A percentile compares a stretch with the other conserved stretches of the same genome.
phyloP scores from a whole-genome alignment of 2,113 vertebrate genomes.

The Actenoides hombroni region DNA sequence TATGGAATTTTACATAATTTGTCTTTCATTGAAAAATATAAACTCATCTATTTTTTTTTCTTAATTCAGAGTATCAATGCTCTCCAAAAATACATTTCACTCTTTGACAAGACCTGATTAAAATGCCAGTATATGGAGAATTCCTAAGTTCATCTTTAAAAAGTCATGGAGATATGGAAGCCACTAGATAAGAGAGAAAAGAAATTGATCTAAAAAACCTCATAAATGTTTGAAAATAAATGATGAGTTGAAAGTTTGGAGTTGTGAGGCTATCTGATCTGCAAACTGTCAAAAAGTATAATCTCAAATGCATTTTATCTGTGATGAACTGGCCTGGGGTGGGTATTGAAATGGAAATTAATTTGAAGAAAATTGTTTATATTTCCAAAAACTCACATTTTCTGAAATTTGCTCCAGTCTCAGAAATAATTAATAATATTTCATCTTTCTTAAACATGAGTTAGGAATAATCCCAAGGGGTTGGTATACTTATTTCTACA shows the following conservation, averaged over 20 bases:
- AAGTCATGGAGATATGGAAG: background rate
- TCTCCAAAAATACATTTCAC: background rate
- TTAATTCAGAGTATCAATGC: background rate
- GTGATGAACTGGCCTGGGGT: background rate
- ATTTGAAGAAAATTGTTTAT: background rate
- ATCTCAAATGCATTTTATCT: background rate
- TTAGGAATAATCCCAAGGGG: background rate
- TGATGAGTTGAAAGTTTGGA: background rate
- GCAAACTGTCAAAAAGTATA: background rate
- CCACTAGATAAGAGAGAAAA: background rate
- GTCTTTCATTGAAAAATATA: background rate
- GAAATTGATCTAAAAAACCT: background rate
- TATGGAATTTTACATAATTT: background rate
- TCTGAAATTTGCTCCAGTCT: background rate
- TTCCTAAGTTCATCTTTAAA: background rate
- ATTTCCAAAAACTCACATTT: background rate
- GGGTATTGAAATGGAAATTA: background rate
- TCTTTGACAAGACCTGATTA: background rate
- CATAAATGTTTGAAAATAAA: background rate
- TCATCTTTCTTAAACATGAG: background rate
- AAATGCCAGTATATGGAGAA: background rate
- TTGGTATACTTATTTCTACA: background rate
- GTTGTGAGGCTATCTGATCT: background rate
- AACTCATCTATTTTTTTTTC: background rate
- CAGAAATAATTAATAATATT: background rate